Conservation (phyloP, 2,113 vertebrate species). For the Percina caprodes region DNA sequence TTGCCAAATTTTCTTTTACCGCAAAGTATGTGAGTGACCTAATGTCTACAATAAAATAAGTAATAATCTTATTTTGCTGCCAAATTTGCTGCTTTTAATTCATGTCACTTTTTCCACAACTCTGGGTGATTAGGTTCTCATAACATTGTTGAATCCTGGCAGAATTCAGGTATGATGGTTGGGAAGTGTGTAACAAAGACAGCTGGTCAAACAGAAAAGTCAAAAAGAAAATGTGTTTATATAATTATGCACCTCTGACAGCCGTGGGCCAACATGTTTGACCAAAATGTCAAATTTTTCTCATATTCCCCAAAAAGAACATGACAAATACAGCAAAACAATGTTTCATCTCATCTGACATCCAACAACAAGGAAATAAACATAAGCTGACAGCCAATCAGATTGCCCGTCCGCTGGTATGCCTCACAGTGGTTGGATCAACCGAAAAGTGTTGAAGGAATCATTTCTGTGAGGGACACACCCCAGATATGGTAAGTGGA, state of each 20-base stretch:
- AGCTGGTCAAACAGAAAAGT: slow-evolving; percentile 24
- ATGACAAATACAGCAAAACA: slow-evolving; percentile 69
- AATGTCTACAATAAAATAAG: slow-evolving; percentile 21
- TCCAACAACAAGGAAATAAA: slow-evolving; percentile 77
- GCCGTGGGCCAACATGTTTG: slow-evolving; percentile 37
- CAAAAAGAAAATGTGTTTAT: slow-evolving; percentile 17
- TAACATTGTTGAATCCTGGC: background rate
- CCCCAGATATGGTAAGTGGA: slow-evolving; percentile 51
- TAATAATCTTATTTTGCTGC: slow-evolving; percentile 18
- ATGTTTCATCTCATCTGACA: slow-evolving; percentile 76
- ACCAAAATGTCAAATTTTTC: slow-evolving; percentile 63
- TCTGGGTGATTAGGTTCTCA: background rate
- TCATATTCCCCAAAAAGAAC: slow-evolving; percentile 58
- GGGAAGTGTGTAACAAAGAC: background rate
- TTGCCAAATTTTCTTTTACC: slow-evolving; percentile 26
- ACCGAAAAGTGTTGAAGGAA: slow-evolving; percentile 55
- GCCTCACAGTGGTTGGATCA: slow-evolving; percentile 64
- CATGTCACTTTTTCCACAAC: slow-evolving; percentile 7
- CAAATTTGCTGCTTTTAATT: background rate
- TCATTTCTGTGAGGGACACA: slow-evolving; percentile 62
- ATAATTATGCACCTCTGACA: slow-evolving; percentile 36
- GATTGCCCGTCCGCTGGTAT: slow-evolving; percentile 75
- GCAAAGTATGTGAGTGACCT: slow-evolving; percentile 29
- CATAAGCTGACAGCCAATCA: slow-evolving; percentile 78
- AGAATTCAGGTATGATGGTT: background rate